These are phyloP conservation scores for Pachyseris speciosa DNA, from an alignment of 64 coral and sea anemone species.

Conservation along the genomic window DNA sequence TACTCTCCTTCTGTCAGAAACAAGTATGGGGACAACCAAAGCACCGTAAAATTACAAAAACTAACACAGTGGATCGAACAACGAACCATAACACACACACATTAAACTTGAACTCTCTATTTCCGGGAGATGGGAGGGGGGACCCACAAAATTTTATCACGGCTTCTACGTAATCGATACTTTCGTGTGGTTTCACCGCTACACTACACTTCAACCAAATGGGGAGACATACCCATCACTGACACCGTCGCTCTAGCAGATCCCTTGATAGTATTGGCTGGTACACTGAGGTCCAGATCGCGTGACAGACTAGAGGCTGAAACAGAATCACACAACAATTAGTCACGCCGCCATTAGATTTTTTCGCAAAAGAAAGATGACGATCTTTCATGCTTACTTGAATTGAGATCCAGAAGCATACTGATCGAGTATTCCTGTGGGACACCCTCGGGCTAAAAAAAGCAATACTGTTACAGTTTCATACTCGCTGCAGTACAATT, in stretches of 20 bases:
- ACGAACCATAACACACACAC: no score
- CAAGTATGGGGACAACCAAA: no score
- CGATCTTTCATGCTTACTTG: slow-evolving; percentile 66
- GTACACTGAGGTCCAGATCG: slow-evolving; percentile 54
- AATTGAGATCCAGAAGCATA: slow-evolving; percentile 86
- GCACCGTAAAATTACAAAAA: no score
- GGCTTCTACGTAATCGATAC: no score
- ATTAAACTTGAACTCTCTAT: no score
- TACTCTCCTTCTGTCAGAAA: no score
- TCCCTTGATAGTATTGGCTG: slow-evolving; percentile 38
- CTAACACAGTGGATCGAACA: no score
- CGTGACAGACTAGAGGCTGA: slow-evolving; percentile 42
- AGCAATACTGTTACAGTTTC: no score
- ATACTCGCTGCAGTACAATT: neutral
- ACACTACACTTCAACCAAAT: neutral
- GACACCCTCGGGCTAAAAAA: slow-evolving; percentile 83
- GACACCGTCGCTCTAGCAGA: slow-evolving; percentile 60
- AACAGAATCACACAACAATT: neutral
- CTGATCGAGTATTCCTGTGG: slow-evolving; percentile 93
- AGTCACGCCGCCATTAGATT: neutral
- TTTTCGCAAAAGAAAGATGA: no score
- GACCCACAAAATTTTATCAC: no score
- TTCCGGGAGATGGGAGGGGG: neutral
- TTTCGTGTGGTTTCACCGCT: neutral
- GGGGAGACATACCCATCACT: slow-evolving; percentile 53